A percentile compares a stretch with the other conserved stretches of the same genome.
Evolutionary conservation across 2,888 invertebrate genomes (phyloP).

Genomic region (Anodontia alba): DNA sequence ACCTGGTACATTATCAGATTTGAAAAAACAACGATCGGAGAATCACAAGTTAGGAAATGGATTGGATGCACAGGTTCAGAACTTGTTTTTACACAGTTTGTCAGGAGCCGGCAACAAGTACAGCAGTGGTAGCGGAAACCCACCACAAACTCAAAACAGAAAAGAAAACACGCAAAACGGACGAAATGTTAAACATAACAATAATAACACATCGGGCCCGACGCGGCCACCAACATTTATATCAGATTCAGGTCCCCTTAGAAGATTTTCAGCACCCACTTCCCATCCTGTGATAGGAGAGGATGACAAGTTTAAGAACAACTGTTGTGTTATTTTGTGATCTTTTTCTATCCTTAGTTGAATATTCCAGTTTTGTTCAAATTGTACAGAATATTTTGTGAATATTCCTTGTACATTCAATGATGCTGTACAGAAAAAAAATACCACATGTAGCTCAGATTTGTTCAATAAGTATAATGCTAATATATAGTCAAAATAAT

Average conservation of each 20-base stretch:
- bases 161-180: constrained; percentile 62
- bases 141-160: neutral
- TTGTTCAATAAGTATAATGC: too few relatives aligned
- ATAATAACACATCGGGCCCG: constrained; percentile 54
- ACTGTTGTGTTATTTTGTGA: constrained; percentile 79
- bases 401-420: too few relatives aligned
- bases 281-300: constrained; percentile 73
- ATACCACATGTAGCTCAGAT: too few relatives aligned
- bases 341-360: constrained; percentile 17
- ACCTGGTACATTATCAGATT: constrained; percentile 92
- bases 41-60: constrained; percentile 65
- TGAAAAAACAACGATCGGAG: constrained; percentile 93
- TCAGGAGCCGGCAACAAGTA: constrained; percentile 61
- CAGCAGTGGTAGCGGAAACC: constrained; percentile 33
- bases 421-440: too few relatives aligned
- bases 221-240: constrained; percentile 52
- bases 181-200: constrained; percentile 68
- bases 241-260: constrained; percentile 65
- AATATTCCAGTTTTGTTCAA: too few relatives aligned
- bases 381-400: too few relatives aligned
- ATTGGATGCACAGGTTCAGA: constrained; percentile 74
- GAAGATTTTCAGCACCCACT: constrained; percentile 73
- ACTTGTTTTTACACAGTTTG: constrained; percentile 75
- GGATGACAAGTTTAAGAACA: constrained; percentile 74
- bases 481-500: too few relatives aligned